Evolutionary conservation across 2,888 invertebrate species (phyloP), one percentile per base, ranked within the genome.

Genomic region (Drosophila mercatorum): DNA sequence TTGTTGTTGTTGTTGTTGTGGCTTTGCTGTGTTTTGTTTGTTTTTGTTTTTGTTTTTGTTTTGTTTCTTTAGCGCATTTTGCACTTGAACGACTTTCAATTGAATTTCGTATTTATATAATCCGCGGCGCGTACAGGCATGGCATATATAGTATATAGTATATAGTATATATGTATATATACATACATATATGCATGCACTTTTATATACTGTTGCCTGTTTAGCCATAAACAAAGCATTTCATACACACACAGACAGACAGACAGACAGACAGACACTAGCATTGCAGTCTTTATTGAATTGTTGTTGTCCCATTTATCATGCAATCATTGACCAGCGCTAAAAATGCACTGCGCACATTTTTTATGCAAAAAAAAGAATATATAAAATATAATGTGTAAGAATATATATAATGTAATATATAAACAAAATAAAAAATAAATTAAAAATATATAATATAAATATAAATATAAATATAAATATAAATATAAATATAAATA

Each of bases 31-130:
- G 40, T 66, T 60, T 68, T 43, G 8, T 43, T 75, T 77, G 36
- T 12, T 36, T 14, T 56, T 69, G 66, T 67, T 62, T 67, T 62
- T 71, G 43, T 66, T 66, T 40, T 58, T 69, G 66, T 67, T 60
- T 67, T 62, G 17, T 17, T 72, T 77, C 68, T 59, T 80, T 79
- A 64, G 70, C 77, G 68, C 61, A 78, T 84, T 82, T 77, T 84
- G 82, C 83, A 82, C 83, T 82, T 83, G 87, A 83, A 84, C 75
- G 83, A 83, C 80, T 87, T 83, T 83, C 85, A 87, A 87, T 83
- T 83, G 78, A 87, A 84, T 72, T 84, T 84, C 65, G 75, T 64
- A 81, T 87, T 87, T 87, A 81, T 87, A 82, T 66, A 84, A 83
- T 75, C 74, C 66, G 68, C 58, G 58, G 68, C 68, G 56, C 55